A percentile compares a stretch with the other conserved stretches of the same genome.
phyloP scores from a whole-genome alignment of 2,888 invertebrate genomes.

The Acholoe squamosa region DNA sequence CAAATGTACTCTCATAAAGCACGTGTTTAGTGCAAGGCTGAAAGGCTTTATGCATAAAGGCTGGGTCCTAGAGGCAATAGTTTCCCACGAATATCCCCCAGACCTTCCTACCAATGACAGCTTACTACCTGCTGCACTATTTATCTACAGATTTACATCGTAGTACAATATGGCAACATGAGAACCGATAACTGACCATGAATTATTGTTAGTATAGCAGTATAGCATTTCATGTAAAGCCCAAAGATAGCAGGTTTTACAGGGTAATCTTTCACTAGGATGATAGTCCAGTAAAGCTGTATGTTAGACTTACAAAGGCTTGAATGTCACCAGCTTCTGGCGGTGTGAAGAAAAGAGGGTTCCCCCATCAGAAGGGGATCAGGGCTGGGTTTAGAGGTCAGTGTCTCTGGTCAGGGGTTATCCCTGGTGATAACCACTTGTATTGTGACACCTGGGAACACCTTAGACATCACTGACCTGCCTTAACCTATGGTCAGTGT shows the following conservation, averaged over 20 bases:
- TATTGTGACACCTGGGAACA: slow-evolving; percentile 30
- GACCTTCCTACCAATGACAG: background rate
- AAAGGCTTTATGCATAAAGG: too few relatives aligned
- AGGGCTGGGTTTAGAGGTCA: background rate
- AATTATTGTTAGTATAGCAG: too few relatives aligned
- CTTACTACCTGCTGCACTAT: background rate
- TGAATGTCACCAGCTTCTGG: background rate
- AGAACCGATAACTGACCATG: background rate
- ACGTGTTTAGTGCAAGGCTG: background rate
- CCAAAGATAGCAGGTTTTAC: too few relatives aligned
- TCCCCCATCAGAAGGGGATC: background rate
- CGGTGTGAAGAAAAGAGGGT: background rate
- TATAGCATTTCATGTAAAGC: too few relatives aligned
- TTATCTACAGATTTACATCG: background rate
- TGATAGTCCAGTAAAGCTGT: too few relatives aligned
- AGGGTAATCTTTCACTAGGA: too few relatives aligned
- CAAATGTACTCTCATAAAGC: slow-evolving; percentile 4
- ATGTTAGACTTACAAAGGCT: background rate
- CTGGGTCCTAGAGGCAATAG: background rate
- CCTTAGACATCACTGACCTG: background rate
- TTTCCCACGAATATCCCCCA: background rate
- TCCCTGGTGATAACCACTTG: background rate
- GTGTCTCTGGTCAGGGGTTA: background rate
- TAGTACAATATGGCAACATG: background rate
- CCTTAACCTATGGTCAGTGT: background rate